Evolutionary conservation across 2,797 vertebrate genomes (phyloP).

Genomic region (Petrocephalus schoutedeni): DNA sequence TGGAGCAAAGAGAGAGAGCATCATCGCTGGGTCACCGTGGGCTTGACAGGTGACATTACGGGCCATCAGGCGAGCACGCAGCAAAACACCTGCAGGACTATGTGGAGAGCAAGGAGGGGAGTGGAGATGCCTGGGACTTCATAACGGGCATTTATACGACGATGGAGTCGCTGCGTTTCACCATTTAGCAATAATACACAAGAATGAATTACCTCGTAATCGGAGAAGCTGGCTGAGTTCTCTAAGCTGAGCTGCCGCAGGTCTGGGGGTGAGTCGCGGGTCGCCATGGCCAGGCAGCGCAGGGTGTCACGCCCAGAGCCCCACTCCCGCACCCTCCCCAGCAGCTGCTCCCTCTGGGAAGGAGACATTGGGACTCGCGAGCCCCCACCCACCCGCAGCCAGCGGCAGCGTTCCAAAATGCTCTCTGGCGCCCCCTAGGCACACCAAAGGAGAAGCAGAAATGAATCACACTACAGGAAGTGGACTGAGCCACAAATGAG

Average conservation of each 20-base stretch:
- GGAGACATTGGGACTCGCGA: slow-evolving; percentile 52
- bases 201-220: slow-evolving; percentile 59
- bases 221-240: slow-evolving; percentile 52
- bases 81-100: neutral
- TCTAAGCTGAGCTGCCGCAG: slow-evolving; percentile 61
- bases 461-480: neutral
- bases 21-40: neutral
- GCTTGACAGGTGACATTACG: neutral
- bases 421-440: slow-evolving; percentile 68
- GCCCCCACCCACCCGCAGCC: slow-evolving; percentile 50
- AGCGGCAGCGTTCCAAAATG: slow-evolving; percentile 62
- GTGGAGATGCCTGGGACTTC: neutral
- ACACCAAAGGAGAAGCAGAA: neutral
- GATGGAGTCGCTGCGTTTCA: neutral
- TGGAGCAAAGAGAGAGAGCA: slow-evolving; percentile 29
- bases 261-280: slow-evolving; percentile 63
- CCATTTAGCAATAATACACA: neutral
- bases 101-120: neutral
- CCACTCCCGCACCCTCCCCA: slow-evolving; percentile 63
- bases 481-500: neutral
- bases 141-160: neutral
- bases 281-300: slow-evolving; percentile 70
- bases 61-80: neutral
- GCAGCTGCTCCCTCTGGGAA: slow-evolving; percentile 55
- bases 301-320: slow-evolving; percentile 64